Evolutionary conservation across 2,888 invertebrate species (phyloP).

Genomic region (Achlya flavicornis): DNA sequence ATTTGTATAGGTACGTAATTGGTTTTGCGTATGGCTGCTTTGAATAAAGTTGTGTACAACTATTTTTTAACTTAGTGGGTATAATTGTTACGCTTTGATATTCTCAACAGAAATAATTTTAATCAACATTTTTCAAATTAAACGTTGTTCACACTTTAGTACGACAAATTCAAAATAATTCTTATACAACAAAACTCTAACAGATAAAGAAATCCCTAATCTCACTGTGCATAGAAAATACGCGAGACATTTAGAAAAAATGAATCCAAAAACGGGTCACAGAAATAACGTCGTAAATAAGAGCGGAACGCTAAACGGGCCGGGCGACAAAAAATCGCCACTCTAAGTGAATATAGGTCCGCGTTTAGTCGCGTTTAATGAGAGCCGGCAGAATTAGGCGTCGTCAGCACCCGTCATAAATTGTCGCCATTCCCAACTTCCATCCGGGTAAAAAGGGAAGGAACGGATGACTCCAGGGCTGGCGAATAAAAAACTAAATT

Average conservation of each 20-base stretch:
- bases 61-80: not conserved
- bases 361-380: conserved; percentile 75
- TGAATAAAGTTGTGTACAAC: not conserved
- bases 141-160: no score
- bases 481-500: not conserved
- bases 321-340: conserved; percentile 55
- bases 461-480: conserved; percentile 21
- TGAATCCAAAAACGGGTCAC: conserved; percentile 25
- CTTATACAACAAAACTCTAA: not conserved
- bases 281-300: conserved; percentile 44
- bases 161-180: no score
- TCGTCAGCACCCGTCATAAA: conserved; percentile 76
- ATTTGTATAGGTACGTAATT: conserved; percentile 16
- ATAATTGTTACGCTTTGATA: not conserved
- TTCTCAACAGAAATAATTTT: no score
- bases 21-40: not conserved
- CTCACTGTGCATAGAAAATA: not conserved
- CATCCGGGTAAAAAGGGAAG: conserved; percentile 25
- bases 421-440: conserved; percentile 66
- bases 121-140: no score
- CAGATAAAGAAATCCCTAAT: not conserved
- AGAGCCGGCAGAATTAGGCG: conserved; percentile 73
- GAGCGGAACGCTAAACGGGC: conserved; percentile 22
- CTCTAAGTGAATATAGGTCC: conserved; percentile 73
- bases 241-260: conserved; percentile 13